These are phyloP conservation scores for Tachyglossus aculeatus DNA, from an alignment of 2,797 vertebrate genomes.

Conservation along the genomic window DNA sequence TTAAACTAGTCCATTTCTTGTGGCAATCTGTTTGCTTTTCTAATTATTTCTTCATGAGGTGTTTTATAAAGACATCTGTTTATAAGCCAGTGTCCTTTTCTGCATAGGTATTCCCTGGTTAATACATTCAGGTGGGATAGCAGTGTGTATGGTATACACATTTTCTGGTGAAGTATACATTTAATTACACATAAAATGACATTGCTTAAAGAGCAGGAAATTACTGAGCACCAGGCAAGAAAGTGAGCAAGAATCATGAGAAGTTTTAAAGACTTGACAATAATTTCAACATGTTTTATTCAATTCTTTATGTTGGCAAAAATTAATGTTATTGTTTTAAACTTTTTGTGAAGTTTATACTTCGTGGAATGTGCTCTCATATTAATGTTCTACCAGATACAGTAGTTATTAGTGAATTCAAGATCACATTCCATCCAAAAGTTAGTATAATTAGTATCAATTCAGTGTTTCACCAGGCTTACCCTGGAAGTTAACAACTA, in stretches of 20 bases:
- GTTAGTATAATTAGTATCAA: constrained; percentile 73
- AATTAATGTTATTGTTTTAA: constrained; percentile 59
- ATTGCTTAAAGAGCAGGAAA: not conserved
- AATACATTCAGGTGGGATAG: not conserved
- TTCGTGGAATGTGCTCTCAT: constrained; percentile 54
- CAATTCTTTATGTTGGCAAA: constrained; percentile 25
- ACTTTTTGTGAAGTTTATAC: constrained; percentile 48
- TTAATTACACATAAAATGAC: too few species aligned
- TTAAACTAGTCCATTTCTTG: not conserved
- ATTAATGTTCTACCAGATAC: constrained; percentile 55
- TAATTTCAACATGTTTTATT: constrained; percentile 25
- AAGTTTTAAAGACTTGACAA: constrained; percentile 37
- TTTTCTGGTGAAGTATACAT: too few species aligned
- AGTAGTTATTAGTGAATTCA: constrained; percentile 50
- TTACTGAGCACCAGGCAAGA: too few species aligned
- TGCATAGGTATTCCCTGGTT: not conserved
- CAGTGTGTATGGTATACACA: not conserved
- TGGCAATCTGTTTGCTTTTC: not conserved
- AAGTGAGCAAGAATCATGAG: constrained; percentile 1
- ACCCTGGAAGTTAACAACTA: constrained; percentile 66
- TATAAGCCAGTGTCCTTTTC: not conserved
- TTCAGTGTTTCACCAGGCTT: constrained; percentile 65
- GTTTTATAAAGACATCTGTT: not conserved
- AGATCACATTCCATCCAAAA: constrained; percentile 69
- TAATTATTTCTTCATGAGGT: not conserved